A percentile compares a stretch with the other conserved stretches of the same genome.
Evolutionary conservation across 92 coral and sea anemone genomes (phyloP).

Genomic region (Siderastrea radians): DNA sequence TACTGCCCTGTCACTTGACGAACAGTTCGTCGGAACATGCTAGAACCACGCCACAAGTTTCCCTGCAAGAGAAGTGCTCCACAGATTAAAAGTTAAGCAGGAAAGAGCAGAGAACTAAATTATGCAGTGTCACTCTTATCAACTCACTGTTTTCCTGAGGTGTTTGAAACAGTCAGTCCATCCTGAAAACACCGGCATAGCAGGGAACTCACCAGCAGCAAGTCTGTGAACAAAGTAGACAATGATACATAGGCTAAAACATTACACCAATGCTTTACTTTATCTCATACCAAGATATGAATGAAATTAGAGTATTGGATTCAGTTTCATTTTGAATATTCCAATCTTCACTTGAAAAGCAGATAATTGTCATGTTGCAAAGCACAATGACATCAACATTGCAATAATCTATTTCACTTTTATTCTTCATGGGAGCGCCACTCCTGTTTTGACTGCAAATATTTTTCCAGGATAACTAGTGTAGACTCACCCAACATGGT

Average conservation of each 20-base stretch:
- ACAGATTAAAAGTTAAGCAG: too few species aligned
- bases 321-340: not conserved
- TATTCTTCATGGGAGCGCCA: too few species aligned
- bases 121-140: not conserved
- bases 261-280: too few species aligned
- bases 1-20: conserved; percentile 28
- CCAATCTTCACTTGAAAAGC: too few species aligned
- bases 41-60: conserved; percentile 90
- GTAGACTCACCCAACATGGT: conserved; percentile 83
- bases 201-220: conserved; percentile 80
- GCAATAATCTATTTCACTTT: too few species aligned
- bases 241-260: not conserved
- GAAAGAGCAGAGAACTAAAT: not conserved
- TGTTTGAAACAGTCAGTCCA: conserved; percentile 94
- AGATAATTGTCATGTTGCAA: too few species aligned
- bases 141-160: conserved; percentile 89
- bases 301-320: not conserved
- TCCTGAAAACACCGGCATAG: conserved; percentile 87
- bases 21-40: conserved; percentile 81
- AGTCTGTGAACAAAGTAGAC: conserved; percentile 38
- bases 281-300: too few species aligned
- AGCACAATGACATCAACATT: too few species aligned
- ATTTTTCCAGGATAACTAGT: not conserved
- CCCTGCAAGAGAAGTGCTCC: conserved; percentile 53
- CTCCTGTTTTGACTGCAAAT: too few species aligned